Percentiles rank a stretch among this genome's conserved stretches.
These are phyloP conservation scores for Pseudomyrmex concolor DNA, from an alignment of 1,140 invertebrate species.

Conservation along the genomic window DNA sequence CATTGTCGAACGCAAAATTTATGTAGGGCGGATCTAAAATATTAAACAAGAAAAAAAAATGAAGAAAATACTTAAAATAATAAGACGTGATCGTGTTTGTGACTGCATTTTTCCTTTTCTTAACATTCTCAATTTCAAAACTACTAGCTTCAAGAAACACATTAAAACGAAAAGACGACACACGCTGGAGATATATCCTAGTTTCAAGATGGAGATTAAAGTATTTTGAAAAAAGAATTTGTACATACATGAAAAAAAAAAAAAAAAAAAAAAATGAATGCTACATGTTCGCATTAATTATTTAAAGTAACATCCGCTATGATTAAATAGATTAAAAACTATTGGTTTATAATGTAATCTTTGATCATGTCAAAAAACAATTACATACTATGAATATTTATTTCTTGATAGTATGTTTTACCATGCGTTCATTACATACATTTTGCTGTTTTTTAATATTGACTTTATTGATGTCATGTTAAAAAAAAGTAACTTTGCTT, in stretches of 20 bases:
- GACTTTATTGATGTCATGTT: neutral
- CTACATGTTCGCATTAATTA: neutral
- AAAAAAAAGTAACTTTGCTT: neutral
- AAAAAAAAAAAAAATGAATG: constrained; percentile 6
- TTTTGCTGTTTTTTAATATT: constrained; percentile 35
- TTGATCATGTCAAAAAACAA: neutral
- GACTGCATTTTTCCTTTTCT: constrained; percentile 44
- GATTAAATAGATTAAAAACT: constrained; percentile 18
- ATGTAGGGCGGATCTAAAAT: constrained; percentile 29
- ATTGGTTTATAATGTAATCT: constrained; percentile 5
- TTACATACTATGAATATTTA: neutral
- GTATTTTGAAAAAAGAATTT: constrained; percentile 39
- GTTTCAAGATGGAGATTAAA: constrained; percentile 43
- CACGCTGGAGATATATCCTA: constrained; percentile 4
- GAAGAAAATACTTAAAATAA: constrained; percentile 42
- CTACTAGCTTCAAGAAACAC: constrained; percentile 48
- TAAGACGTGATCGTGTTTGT: constrained; percentile 44
- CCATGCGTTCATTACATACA: constrained; percentile 5
- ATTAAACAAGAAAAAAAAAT: constrained; percentile 43
- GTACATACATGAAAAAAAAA: neutral
- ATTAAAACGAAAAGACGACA: constrained; percentile 49
- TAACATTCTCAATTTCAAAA: constrained; percentile 23
- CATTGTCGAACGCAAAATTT: constrained; percentile 43
- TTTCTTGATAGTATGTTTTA: neutral
- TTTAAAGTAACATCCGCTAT: constrained; percentile 3